Percentiles rank a stretch among this genome's conserved stretches.
Evolutionary conservation across 2,888 invertebrate species (phyloP).

Genomic region (Dendrolimus houi): DNA sequence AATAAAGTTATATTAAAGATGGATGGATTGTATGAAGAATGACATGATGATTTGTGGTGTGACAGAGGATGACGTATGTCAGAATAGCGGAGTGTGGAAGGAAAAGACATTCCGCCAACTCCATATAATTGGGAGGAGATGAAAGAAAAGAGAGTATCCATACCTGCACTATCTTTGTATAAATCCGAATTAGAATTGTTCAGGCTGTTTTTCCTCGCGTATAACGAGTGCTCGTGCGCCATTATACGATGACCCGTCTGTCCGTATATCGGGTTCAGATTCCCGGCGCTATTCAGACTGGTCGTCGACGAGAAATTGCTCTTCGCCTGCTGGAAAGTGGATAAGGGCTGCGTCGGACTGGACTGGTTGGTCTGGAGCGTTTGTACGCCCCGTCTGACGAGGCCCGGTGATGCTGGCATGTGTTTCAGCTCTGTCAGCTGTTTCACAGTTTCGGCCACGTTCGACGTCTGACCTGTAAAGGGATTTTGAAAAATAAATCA

Average conservation of each 20-base stretch:
- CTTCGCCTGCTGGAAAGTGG: slow-evolving; percentile 63
- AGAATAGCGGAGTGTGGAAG: too few relatives aligned
- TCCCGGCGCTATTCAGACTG: slow-evolving; percentile 54
- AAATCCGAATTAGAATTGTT: slow-evolving; percentile 55
- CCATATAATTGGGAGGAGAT: too few relatives aligned
- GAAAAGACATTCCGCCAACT: too few relatives aligned
- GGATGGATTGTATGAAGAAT: too few relatives aligned
- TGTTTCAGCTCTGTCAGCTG: slow-evolving; percentile 90
- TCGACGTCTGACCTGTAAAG: slow-evolving; percentile 57
- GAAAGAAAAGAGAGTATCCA: slow-evolving; percentile 10
- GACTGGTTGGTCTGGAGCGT: slow-evolving; percentile 23
- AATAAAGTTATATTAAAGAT: too few relatives aligned
- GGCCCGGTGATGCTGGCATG: slow-evolving; percentile 90
- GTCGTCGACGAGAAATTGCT: slow-evolving; percentile 50
- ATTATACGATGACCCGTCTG: slow-evolving; percentile 61
- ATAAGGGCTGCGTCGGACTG: slow-evolving; percentile 31
- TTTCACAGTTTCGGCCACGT: slow-evolving; percentile 91
- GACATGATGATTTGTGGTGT: too few relatives aligned
- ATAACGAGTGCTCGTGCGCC: slow-evolving; percentile 58
- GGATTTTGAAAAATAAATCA: too few relatives aligned
- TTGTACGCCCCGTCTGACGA: slow-evolving; percentile 76
- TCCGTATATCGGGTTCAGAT: slow-evolving; percentile 67
- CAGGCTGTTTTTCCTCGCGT: slow-evolving; percentile 64
- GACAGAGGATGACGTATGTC: too few relatives aligned
- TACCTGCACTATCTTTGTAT: slow-evolving; percentile 40